Percentiles rank a stretch among this genome's conserved stretches.
phyloP scores from a whole-genome alignment of 1,140 invertebrate species.

The Harlomillsia oculata region DNA sequence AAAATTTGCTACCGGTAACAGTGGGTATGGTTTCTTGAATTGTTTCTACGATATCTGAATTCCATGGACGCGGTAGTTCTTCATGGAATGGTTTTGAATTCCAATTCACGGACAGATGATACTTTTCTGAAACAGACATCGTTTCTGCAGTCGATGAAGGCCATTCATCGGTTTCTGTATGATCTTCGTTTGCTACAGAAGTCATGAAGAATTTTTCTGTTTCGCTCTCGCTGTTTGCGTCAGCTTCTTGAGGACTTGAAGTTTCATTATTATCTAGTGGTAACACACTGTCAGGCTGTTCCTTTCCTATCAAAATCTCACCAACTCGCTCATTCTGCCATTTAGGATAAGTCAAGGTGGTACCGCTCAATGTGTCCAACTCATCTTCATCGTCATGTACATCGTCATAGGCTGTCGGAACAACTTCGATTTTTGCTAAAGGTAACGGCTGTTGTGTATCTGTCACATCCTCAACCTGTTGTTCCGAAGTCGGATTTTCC shows the following conservation, averaged over 20 bases:
- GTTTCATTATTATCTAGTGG: not conserved
- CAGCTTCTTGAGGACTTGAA: too few species aligned
- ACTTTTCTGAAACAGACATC: not conserved
- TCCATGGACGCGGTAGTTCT: too few species aligned
- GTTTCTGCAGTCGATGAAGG: not conserved
- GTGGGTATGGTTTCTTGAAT: too few species aligned
- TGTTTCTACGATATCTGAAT: too few species aligned
- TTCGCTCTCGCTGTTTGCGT: too few species aligned
- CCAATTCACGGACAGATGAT: not conserved
- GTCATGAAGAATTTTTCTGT: not conserved
- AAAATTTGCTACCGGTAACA: too few species aligned
- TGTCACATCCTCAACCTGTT: not conserved
- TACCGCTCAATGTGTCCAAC: too few species aligned
- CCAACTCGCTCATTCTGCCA: too few species aligned
- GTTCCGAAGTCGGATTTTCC: not conserved
- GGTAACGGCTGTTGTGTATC: not conserved
- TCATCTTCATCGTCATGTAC: too few species aligned
- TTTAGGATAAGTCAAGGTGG: too few species aligned
- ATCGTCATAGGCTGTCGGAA: too few species aligned
- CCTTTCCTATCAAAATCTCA: not conserved
- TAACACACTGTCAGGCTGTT: not conserved
- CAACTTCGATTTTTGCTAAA: not conserved
- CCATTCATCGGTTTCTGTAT: not conserved
- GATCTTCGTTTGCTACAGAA: not conserved
- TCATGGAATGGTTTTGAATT: not conserved